phyloP scores from a whole-genome alignment of 1,140 invertebrate species.

The Augochlora pura region DNA sequence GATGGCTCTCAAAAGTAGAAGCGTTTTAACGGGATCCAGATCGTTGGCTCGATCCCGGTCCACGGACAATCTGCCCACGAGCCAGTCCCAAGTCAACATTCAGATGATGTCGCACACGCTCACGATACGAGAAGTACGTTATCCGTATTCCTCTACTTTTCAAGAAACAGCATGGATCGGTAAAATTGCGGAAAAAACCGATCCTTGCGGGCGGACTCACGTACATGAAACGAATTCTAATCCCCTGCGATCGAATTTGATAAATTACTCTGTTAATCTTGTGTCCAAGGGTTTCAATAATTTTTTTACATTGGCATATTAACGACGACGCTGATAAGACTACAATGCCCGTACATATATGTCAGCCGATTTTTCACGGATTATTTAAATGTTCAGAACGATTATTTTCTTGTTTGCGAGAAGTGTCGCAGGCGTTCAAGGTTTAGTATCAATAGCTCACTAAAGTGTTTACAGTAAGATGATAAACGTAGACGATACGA shows the following conservation, averaged over 20 bases:
- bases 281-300: neutral
- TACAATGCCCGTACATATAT: slow-evolving; percentile 29
- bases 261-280: neutral
- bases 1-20: slow-evolving; percentile 92
- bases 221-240: slow-evolving; percentile 31
- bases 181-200: neutral
- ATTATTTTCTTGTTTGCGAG: slow-evolving; percentile 18
- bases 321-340: neutral
- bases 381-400: slow-evolving; percentile 29
- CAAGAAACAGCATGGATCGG: neutral
- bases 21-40: slow-evolving; percentile 85
- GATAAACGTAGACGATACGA: slow-evolving; percentile 25
- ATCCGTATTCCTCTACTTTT: slow-evolving; percentile 28
- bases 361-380: slow-evolving; percentile 28
- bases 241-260: slow-evolving; percentile 4
- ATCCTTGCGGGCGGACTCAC: slow-evolving; percentile 26
- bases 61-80: slow-evolving; percentile 92
- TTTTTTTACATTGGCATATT: slow-evolving; percentile 21
- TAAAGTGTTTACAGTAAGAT: slow-evolving; percentile 17
- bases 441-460: slow-evolving; percentile 26
- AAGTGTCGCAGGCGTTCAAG: slow-evolving; percentile 28
- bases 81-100: slow-evolving; percentile 94
- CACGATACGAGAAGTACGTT: slow-evolving; percentile 91
- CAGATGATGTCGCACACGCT: slow-evolving; percentile 96
- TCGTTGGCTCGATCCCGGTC: slow-evolving; percentile 89